Evolutionary conservation across 2,797 vertebrate species (phyloP).

Genomic region (Pipistrellus kuhlii): DNA sequence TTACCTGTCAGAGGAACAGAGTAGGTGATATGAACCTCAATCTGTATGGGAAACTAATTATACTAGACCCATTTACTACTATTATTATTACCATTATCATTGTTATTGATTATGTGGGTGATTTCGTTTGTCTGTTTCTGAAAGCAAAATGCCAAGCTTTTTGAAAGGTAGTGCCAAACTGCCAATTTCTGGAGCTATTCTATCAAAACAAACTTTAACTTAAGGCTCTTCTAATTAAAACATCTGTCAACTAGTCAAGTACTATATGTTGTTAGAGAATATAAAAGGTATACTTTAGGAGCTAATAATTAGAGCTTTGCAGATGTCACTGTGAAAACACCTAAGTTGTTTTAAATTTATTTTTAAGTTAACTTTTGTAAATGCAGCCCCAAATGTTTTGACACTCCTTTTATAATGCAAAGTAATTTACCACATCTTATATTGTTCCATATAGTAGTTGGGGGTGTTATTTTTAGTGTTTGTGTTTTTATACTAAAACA

Average conservation of each 20-base stretch:
- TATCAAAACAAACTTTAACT: conserved; percentile 63
- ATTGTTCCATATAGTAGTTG: conserved; percentile 43
- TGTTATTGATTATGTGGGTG: conserved; percentile 1
- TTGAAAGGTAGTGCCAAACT: conserved; percentile 20
- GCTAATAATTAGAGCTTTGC: conserved; percentile 61
- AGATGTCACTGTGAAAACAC: conserved; percentile 64
- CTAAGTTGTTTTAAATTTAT: background rate
- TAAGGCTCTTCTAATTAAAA: conserved; percentile 67
- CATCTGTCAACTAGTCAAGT: conserved; percentile 66
- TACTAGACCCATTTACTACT: conserved; percentile 59
- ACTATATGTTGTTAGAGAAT: conserved; percentile 44
- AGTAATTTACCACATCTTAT: conserved; percentile 17
- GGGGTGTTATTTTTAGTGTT: background rate
- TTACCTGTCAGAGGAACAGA: conserved; percentile 87
- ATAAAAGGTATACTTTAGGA: conserved; percentile 67
- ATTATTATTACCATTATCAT: conserved; percentile 53
- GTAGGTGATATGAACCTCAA: conserved; percentile 59
- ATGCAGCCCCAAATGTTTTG: conserved; percentile 67
- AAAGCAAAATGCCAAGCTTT: conserved; percentile 14
- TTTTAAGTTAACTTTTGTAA: conserved; percentile 15
- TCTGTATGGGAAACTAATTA: conserved; percentile 82
- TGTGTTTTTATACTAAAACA: background rate
- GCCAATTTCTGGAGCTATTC: conserved; percentile 5
- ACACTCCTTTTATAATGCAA: conserved; percentile 53
- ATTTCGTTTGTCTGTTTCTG: conserved; percentile 62